Base-by-base conservation (phyloP, 2,797 vertebrate species). In the Pangasius mekongensis region DNA sequence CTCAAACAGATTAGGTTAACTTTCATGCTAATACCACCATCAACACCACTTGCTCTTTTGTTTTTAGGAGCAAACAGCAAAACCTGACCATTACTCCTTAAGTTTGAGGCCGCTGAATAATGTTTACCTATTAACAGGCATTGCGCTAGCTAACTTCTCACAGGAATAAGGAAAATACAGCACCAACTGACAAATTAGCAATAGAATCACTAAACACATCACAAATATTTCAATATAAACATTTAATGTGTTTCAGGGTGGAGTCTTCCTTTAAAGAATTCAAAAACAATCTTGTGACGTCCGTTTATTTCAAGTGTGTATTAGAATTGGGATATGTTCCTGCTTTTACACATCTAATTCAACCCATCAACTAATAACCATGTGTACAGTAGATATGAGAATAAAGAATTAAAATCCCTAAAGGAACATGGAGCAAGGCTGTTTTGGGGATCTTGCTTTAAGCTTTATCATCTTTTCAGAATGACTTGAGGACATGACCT, bases 401-500 rank as follows among this genome's bases (percentile, higher is more conserved):
- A 66, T n/a, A 52, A 49, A 69, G 47, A 11, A 20, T n/a, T 33
- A 5, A 54, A n/a, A 30, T 83, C 3, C 36, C 5, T 24, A 69
- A 33, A 39, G 0, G 43, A 36, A 36, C 22, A 30, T 10, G 33
- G 27, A 74, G 14, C 58, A 47, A 66, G 8, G 24, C 13, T 47
- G 56, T 82, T 27, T 62, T 27, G 58, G 10, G 33, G 5, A 60
- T 74, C 39, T 85, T 24, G 27, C 22, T 86, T 86, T 39, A 74
- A 66, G 43, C 67, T 7, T 14, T 83, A 64, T 86, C 84, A 22
- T 69, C 27, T 47, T 83, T 86, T 62, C 30, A 36, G 43, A 27
- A 85, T 10, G 11, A 80, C 84, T 78, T 56, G 16, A 77, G 36
- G 27, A 80, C 64, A 47, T 62, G 47, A 85, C 52, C 62, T 80